Evolutionary conservation across 1,140 invertebrate species (phyloP).

Genomic region (Glomeris maerens): DNA sequence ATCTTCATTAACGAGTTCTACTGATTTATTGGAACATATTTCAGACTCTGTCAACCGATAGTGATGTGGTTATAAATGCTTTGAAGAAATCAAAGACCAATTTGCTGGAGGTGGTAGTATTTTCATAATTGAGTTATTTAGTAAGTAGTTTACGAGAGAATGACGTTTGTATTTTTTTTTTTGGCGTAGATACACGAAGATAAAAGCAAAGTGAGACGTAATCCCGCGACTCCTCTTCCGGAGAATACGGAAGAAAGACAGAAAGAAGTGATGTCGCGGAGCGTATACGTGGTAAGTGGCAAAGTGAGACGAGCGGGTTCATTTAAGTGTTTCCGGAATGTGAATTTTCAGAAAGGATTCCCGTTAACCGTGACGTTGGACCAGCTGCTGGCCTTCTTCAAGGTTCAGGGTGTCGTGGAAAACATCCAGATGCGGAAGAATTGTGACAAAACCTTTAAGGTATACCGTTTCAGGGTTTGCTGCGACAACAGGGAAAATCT

Average conservation of each 20-base stretch:
- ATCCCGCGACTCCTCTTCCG: conserved; percentile 24
- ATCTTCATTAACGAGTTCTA: too few relatives aligned
- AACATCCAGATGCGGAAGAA: too few relatives aligned
- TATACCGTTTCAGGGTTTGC: too few relatives aligned
- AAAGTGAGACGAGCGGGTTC: not conserved
- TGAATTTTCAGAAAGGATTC: conserved; percentile 27
- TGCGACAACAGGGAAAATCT: too few relatives aligned
- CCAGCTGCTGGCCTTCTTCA: conserved; percentile 24
- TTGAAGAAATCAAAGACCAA: conserved; percentile 25
- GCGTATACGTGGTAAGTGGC: conserved; percentile 22
- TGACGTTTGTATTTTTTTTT: too few relatives aligned
- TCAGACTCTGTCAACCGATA: conserved; percentile 21
- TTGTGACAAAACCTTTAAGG: too few relatives aligned
- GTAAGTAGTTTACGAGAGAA: too few relatives aligned
- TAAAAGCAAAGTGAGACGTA: conserved; percentile 24
- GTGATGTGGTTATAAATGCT: conserved; percentile 22
- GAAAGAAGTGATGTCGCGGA: conserved; percentile 19
- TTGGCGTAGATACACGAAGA: too few relatives aligned
- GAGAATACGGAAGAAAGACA: conserved; percentile 25
- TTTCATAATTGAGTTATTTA: too few relatives aligned
- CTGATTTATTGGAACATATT: not conserved
- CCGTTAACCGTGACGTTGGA: conserved; percentile 25
- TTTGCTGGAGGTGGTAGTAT: conserved; percentile 21
- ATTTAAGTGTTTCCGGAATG: not conserved
- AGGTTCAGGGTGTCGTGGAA: too few relatives aligned